A percentile compares a stretch with the other conserved stretches of the same genome.
Evolutionary conservation across 1,140 invertebrate genomes (phyloP).

Genomic region (Panulirus ornatus): DNA sequence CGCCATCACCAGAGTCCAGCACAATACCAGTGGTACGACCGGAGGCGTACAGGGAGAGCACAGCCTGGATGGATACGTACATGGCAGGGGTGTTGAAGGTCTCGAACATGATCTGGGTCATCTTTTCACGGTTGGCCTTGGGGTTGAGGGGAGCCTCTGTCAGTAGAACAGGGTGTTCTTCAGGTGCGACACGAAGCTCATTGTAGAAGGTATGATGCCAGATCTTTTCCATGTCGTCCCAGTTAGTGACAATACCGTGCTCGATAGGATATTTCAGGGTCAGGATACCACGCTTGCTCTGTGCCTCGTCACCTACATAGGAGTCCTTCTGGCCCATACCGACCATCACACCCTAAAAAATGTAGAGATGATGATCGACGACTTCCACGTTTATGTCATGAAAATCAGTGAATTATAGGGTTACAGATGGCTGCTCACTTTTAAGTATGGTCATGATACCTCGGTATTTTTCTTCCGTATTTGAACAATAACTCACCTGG

Average conservation of each 20-base stretch:
- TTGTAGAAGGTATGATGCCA: constrained; percentile 68
- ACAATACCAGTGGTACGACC: constrained; percentile 65
- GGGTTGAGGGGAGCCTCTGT: constrained; percentile 66
- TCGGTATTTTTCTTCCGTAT: neutral
- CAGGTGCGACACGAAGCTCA: constrained; percentile 56
- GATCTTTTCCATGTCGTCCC: constrained; percentile 69
- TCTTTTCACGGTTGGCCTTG: constrained; percentile 67
- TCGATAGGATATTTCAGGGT: constrained; percentile 64
- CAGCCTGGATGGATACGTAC: constrained; percentile 66
- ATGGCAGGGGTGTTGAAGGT: constrained; percentile 69
- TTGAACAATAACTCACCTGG: constrained; percentile 32
- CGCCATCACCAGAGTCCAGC: constrained; percentile 61
- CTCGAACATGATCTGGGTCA: constrained; percentile 68
- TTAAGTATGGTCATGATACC: neutral
- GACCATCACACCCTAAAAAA: constrained; percentile 55
- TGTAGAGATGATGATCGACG: neutral
- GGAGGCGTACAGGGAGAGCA: constrained; percentile 66
- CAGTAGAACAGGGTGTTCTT: constrained; percentile 62
- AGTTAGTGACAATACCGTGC: constrained; percentile 66
- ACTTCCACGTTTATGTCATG: neutral
- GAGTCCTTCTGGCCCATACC: constrained; percentile 68
- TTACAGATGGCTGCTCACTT: neutral
- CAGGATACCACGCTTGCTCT: constrained; percentile 66
- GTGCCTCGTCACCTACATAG: constrained; percentile 61
- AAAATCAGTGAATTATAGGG: neutral